Conservation (phyloP, 2,113 vertebrate species). For the Cavia aperea region DNA sequence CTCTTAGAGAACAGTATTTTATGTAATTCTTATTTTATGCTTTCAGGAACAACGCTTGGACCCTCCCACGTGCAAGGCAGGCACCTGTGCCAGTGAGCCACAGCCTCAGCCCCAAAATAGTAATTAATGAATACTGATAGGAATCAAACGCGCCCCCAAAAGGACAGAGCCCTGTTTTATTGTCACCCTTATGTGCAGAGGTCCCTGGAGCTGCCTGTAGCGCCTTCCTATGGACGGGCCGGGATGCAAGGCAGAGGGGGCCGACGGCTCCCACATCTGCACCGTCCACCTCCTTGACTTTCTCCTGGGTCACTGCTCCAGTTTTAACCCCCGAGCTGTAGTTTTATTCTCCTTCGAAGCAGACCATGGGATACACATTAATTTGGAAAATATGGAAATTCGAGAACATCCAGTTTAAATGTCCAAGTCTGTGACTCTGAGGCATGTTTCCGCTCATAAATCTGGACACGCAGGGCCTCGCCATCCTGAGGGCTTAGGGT, state of each 20-base stretch:
- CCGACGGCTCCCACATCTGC: accelerated
- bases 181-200: background rate
- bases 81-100: no score
- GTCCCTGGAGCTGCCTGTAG: accelerated
- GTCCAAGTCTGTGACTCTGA: background rate
- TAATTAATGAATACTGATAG: background rate
- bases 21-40: background rate
- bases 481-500: accelerated
- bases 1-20: background rate
- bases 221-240: accelerated
- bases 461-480: background rate
- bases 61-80: no score
- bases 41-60: background rate
- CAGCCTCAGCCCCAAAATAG: background rate
- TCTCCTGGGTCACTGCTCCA: no score
- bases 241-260: background rate
- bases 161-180: accelerated
- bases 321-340: background rate
- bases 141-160: background rate
- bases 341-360: background rate
- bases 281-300: background rate
- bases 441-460: background rate
- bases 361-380: background rate
- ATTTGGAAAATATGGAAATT: background rate
- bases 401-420: background rate